Evolutionary conservation across 2,888 invertebrate genomes (phyloP).

Genomic region (Yponomeuta cagnagella): DNA sequence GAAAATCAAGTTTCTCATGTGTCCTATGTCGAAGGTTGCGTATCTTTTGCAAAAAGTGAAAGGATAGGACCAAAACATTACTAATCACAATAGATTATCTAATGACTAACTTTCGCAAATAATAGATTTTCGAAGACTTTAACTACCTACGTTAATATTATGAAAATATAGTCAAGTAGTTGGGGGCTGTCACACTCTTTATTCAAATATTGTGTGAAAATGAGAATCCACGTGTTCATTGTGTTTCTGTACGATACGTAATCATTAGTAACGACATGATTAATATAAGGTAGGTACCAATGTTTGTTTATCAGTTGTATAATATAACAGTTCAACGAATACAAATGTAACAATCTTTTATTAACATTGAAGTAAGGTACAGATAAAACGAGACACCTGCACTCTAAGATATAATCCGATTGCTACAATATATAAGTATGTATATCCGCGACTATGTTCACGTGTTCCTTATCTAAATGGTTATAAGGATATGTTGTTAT

Average conservation of each 20-base stretch:
- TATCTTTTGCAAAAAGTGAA: neutral
- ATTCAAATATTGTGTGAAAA: neutral
- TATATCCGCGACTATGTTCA: neutral
- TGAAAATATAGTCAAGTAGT: neutral
- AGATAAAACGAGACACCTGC: neutral
- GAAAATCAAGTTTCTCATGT: constrained; percentile 1
- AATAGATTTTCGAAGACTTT: neutral
- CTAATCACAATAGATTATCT: neutral
- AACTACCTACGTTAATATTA: neutral
- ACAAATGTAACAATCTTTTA: neutral
- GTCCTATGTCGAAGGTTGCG: constrained; percentile 4
- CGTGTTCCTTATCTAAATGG: neutral
- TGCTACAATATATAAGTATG: neutral
- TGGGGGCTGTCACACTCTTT: neutral
- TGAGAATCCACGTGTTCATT: neutral
- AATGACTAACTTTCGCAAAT: neutral
- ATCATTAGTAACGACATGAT: neutral
- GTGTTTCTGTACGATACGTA: neutral
- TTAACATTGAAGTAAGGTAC: neutral
- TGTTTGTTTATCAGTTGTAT: neutral
- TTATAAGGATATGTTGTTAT: neutral
- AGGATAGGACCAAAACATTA: neutral
- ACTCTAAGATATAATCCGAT: neutral
- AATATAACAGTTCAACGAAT: neutral
- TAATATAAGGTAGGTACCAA: neutral